Conservation (phyloP, 2,113 vertebrate species). For the Lepidothrix coronata region DNA sequence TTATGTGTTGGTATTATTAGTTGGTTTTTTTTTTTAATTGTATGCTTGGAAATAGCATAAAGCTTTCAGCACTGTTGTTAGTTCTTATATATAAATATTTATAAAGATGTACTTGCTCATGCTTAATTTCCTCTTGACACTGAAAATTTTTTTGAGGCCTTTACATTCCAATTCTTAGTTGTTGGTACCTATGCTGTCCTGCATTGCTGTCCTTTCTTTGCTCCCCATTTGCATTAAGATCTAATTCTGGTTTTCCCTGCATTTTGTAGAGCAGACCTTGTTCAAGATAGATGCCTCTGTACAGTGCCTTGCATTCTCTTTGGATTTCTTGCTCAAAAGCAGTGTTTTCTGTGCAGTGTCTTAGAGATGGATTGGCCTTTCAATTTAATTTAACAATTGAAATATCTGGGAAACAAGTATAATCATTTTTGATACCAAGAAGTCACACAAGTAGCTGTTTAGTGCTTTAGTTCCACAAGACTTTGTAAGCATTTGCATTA, state of each 20-base stretch:
- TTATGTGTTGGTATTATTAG: background rate
- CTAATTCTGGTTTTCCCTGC: background rate
- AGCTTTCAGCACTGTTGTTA: background rate
- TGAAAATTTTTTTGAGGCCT: background rate
- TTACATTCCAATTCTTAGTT: background rate
- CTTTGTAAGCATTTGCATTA: background rate
- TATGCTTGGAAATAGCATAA: background rate
- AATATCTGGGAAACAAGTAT: background rate
- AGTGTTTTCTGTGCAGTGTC: background rate
- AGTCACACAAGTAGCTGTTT: background rate
- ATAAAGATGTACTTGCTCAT: background rate
- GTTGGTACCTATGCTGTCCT: background rate
- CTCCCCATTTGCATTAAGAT: background rate
- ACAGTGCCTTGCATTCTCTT: background rate
- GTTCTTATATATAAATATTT: constrained; percentile 1
- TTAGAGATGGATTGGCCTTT: background rate
- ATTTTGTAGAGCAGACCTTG: background rate
- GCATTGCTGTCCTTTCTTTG: background rate
- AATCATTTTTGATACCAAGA: background rate
- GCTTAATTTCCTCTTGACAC: background rate
- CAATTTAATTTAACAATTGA: background rate
- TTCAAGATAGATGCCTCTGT: background rate
- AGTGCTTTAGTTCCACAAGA: background rate
- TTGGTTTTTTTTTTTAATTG: background rate
- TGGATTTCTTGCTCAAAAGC: background rate